Evolutionary conservation across 1,140 invertebrate genomes (phyloP).

Genomic region (Telenomus remus): DNA sequence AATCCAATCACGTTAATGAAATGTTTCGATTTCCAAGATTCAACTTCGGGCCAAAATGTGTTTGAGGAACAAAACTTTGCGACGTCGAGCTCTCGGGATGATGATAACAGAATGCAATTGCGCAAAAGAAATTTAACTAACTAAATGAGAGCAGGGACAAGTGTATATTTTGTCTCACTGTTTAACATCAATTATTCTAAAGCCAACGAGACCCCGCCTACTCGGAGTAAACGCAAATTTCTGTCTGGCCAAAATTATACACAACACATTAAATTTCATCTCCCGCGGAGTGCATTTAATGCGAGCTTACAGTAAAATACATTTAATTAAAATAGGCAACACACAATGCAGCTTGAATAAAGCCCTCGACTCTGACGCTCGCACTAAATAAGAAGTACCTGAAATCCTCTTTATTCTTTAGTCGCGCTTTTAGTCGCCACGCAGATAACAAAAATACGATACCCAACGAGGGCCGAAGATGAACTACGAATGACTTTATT

Average conservation of each 20-base stretch:
- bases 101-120: not conserved
- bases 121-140: slow-evolving; percentile 12
- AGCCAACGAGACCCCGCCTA: slow-evolving; percentile 38
- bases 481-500: slow-evolving; percentile 62
- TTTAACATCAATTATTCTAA: slow-evolving; percentile 49
- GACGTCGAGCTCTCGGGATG: not conserved
- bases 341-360: slow-evolving; percentile 18
- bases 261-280: slow-evolving; percentile 46
- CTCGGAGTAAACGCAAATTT: slow-evolving; percentile 48
- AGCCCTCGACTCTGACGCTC: slow-evolving; percentile 19
- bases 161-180: slow-evolving; percentile 39
- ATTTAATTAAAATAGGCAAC: slow-evolving; percentile 37
- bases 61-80: too few species aligned
- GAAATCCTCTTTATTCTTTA: slow-evolving; percentile 28
- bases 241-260: slow-evolving; percentile 47
- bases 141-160: slow-evolving; percentile 14
- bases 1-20: slow-evolving; percentile 17
- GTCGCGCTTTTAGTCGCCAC: slow-evolving; percentile 6
- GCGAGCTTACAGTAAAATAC: slow-evolving; percentile 39
- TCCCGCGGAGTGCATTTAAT: slow-evolving; percentile 39
- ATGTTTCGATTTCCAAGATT: not conserved
- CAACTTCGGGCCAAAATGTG: too few species aligned
- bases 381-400: slow-evolving; percentile 28
- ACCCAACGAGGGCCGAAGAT: slow-evolving; percentile 18
- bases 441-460: slow-evolving; percentile 18